Base-by-base conservation (phyloP, 23 tunicate genomes). In the Corella eumyota region DNA sequence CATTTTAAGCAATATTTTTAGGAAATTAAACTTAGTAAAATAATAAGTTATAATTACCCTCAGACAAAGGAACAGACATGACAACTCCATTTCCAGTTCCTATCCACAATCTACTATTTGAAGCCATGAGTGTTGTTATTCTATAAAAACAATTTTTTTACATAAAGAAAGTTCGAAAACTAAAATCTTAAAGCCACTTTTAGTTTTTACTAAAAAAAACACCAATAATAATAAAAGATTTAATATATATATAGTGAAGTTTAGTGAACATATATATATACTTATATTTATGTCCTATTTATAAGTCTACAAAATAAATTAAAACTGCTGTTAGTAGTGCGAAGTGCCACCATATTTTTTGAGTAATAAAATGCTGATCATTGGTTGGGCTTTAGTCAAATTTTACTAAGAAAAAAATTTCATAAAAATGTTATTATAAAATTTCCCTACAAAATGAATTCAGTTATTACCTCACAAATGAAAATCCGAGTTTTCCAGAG, bases 11-110 rank as follows among this genome's bases (percentile, higher is more conserved):
- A n/a, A n/a, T n/a, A n/a, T n/a, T n/a, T n/a, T n/a, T n/a, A n/a
- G n/a, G n/a, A n/a, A n/a, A n/a, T n/a, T n/a, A n/a, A n/a, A n/a
- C n/a, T n/a, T n/a, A n/a, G n/a, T n/a, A n/a, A n/a, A n/a, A n/a
- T n/a, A n/a, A n/a, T n/a, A n/a, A n/a, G n/a, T n/a, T n/a, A n/a
- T n/a, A n/a, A 4, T 44, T 50, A 81, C 91, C 80, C 60, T 81
- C 91, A 7, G 91, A 81, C 30, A 81, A 46, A 0, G 95, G 95
- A 34, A 85, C 83, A 7, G 85, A 69, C 74, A 85, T 76, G 6
- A 85, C 95, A 22, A 85, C 83, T 57, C 95, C 95, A 65, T 85
- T 77, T 21, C 95, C 95, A 33, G 95, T 85, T 24, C 95, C 95
- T 35, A 85, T 77, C 95, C 95, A 85, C 69, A 85, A 56, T 46